Base-by-base conservation (phyloP, 2,888 invertebrate genomes). In the Drosophila kokeensis region DNA sequence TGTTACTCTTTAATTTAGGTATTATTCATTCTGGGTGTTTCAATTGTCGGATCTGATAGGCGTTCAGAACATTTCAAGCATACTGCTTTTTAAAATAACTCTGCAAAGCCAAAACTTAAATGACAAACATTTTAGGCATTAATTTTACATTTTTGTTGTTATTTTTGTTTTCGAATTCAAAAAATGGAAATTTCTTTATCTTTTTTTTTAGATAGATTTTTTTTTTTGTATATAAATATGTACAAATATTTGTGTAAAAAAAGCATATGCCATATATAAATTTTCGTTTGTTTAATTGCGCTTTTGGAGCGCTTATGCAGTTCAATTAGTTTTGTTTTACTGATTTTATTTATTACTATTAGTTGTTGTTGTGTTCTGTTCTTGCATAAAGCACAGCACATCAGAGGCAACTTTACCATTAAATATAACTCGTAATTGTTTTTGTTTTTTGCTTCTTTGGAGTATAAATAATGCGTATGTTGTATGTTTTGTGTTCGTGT, bases 401-500 rank as follows among this genome's bases (percentile, higher is more conserved):
- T 81, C 76, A 77, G 87, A 85, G 85, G 82, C 90, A 80, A 81
- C 81, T 73, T 74, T 84, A 84, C 65, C 81, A 77, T 84, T 84
- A 73, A 73, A 79, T 81, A 81, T 83, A 83, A 78, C 82, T 87
- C 72, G 69, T 79, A 70, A 63, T 73, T 79, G 68, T 73, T 76
- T 78, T 72, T 77, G 70, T 75, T 77, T 77, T 77, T 83, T 77
- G 82, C 82, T 83, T 83, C 81, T 91, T 88, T 90, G 90, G 90
- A 89, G 88, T 87, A 87, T 88, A 90, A 86, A 89, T 90, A 90
- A 89, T 88, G 83, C 81, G 72, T 79, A 73, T 80, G 61, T 81
- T 75, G 68, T 60, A 67, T 73, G 64, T 76, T 55, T 78, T 55
- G 58, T 55, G 57, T 70, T 40, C 69, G 48, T 79, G 42, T 69